Conservation (phyloP, 2,888 invertebrate genomes). For the Lasioglossum marginatum region DNA sequence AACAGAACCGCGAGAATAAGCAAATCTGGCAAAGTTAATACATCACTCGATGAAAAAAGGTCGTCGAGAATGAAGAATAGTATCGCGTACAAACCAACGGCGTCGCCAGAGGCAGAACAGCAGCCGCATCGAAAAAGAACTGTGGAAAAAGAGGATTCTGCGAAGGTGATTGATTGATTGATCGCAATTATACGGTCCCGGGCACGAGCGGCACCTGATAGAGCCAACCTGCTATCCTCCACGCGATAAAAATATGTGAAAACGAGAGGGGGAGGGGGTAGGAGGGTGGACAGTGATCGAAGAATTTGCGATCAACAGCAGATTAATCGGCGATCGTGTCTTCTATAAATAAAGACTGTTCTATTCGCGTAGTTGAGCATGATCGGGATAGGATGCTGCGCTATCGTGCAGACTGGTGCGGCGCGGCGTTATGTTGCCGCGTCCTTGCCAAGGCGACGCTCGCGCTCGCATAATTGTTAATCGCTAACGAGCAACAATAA, state of each 20-base stretch:
- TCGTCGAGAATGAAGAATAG: background rate
- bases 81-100: too few species aligned
- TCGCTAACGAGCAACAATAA: slow-evolving; percentile 80
- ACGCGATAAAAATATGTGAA: slow-evolving; percentile 7
- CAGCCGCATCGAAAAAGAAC: background rate
- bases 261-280: background rate
- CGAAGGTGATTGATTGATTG: slow-evolving; percentile 43
- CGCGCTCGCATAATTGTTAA: slow-evolving; percentile 79
- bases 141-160: background rate
- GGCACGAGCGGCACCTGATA: slow-evolving; percentile 41
- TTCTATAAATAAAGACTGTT: slow-evolving; percentile 52
- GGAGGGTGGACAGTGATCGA: background rate
- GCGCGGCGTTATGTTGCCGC: slow-evolving; percentile 48
- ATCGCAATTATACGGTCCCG: slow-evolving; percentile 46
- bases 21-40: background rate
- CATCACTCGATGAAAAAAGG: too few species aligned
- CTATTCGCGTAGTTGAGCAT: slow-evolving; percentile 35
- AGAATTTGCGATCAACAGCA: slow-evolving; percentile 40
- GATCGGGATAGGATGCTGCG: slow-evolving; percentile 32
- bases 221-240: slow-evolving; percentile 44
- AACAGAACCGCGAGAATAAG: background rate
- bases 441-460: slow-evolving; percentile 80
- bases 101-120: slow-evolving; percentile 6
- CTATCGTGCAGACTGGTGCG: slow-evolving; percentile 51
- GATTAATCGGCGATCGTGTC: slow-evolving; percentile 45